Conservation (phyloP, 2,888 invertebrate genomes). For the Lymantria dispar region DNA sequence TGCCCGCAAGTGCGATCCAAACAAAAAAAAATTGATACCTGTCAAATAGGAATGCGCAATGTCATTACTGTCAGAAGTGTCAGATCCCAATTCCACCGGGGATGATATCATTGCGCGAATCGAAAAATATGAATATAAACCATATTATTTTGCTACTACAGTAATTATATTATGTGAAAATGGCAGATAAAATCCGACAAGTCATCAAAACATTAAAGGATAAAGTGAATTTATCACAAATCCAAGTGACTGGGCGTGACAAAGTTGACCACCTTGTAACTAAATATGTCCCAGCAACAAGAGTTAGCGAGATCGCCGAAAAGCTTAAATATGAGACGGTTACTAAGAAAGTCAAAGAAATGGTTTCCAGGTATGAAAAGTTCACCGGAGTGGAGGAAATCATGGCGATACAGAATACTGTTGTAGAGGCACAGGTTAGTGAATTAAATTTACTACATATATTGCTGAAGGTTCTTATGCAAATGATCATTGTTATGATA, state of each 20-base stretch:
- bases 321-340: constrained; percentile 62
- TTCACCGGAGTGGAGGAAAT: constrained; percentile 91
- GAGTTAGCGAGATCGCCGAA: constrained; percentile 64
- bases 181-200: constrained; percentile 69
- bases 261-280: constrained; percentile 65
- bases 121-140: constrained; percentile 35
- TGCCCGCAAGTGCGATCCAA: no score
- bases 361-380: constrained; percentile 86
- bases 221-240: constrained; percentile 54
- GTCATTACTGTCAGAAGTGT: constrained; percentile 6
- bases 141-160: constrained; percentile 24
- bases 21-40: no score
- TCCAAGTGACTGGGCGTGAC: constrained; percentile 45
- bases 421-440: constrained; percentile 85
- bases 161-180: constrained; percentile 60
- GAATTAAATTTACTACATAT: neutral
- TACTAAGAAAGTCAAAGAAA: constrained; percentile 60
- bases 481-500: no score
- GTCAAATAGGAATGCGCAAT: constrained; percentile 1
- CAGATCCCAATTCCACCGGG: constrained; percentile 23
- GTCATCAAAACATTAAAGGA: constrained; percentile 63
- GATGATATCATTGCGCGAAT: constrained; percentile 41
- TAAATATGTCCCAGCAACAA: constrained; percentile 61
- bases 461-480: no score
- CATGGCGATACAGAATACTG: constrained; percentile 87